phyloP scores from a whole-genome alignment of 2,797 vertebrate genomes.

The Melanotaenia maccullochi region DNA sequence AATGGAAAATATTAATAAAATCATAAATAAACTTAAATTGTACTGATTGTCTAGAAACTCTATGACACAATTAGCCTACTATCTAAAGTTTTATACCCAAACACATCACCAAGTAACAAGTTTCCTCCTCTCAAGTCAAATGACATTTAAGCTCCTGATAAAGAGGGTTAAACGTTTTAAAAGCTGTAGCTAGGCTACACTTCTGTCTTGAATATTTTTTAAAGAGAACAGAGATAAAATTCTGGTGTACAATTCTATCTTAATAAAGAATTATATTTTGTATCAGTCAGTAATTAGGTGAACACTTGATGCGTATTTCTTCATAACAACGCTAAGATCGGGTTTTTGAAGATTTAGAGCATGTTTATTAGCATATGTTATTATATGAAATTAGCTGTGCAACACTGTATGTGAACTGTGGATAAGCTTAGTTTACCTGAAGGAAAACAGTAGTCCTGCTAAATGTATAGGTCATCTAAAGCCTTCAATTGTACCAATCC shows the following conservation, averaged over 20 bases:
- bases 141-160: no score
- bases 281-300: background rate
- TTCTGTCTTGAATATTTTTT: no score
- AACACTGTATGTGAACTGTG: slow-evolving; percentile 6
- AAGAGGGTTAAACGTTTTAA: no score
- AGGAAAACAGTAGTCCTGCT: slow-evolving; percentile 58
- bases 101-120: background rate
- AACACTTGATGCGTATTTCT: background rate
- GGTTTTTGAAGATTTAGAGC: slow-evolving; percentile 8
- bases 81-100: background rate
- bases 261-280: background rate
- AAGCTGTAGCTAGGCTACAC: no score
- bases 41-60: background rate
- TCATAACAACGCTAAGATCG: slow-evolving; percentile 5
- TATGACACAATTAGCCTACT: background rate
- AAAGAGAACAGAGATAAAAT: no score
- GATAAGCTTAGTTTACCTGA: slow-evolving; percentile 20
- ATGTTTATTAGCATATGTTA: slow-evolving; percentile 7
- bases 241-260: no score
- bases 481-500: slow-evolving; percentile 57
- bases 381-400: slow-evolving; percentile 20
- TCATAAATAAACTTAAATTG: background rate
- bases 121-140: background rate
- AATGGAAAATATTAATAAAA: background rate
- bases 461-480: slow-evolving; percentile 42